Conservation (phyloP, 2,797 vertebrate species). For the Coilia nasus region DNA sequence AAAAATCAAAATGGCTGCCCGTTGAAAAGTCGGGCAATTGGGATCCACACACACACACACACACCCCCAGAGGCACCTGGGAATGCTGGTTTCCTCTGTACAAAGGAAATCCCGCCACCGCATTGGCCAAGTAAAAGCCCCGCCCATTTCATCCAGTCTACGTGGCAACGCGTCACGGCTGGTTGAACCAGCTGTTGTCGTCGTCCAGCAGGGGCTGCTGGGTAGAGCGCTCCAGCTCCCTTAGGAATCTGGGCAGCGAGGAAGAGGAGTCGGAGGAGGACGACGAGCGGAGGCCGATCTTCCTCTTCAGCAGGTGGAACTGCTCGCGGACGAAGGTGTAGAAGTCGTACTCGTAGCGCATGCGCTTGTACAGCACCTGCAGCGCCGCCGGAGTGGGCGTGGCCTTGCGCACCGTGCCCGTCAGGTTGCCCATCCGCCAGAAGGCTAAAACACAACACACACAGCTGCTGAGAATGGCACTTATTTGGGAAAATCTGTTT, state of each 20-base stretch:
- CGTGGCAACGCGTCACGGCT: constrained; percentile 65
- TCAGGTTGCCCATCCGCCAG: constrained; percentile 95
- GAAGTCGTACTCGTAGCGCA: constrained; percentile 96
- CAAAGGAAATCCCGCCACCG: background rate
- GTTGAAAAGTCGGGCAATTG: constrained; percentile 59
- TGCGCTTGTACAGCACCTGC: constrained; percentile 93
- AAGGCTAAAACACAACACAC: constrained; percentile 77
- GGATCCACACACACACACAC: constrained; percentile 45
- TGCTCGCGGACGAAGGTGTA: constrained; percentile 96
- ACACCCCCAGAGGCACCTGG: constrained; percentile 53
- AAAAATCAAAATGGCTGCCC: constrained; percentile 33
- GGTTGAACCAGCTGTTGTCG: constrained; percentile 94
- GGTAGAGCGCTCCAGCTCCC: constrained; percentile 84
- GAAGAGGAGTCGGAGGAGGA: constrained; percentile 58
- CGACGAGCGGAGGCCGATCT: constrained; percentile 88
- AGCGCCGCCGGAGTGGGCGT: constrained; percentile 91
- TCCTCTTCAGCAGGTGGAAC: constrained; percentile 94
- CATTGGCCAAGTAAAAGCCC: background rate
- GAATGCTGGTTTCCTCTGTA: constrained; percentile 53
- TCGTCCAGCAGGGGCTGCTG: constrained; percentile 86
- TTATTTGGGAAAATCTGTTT: no score
- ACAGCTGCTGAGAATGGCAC: no score
- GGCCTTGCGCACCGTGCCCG: constrained; percentile 94
- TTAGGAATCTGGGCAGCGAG: constrained; percentile 80
- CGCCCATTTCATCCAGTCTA: constrained; percentile 17